A percentile compares a stretch with the other conserved stretches of the same genome.
Evolutionary conservation across 2,888 invertebrate genomes (phyloP).

Genomic region (Lasioglossum marginatum): DNA sequence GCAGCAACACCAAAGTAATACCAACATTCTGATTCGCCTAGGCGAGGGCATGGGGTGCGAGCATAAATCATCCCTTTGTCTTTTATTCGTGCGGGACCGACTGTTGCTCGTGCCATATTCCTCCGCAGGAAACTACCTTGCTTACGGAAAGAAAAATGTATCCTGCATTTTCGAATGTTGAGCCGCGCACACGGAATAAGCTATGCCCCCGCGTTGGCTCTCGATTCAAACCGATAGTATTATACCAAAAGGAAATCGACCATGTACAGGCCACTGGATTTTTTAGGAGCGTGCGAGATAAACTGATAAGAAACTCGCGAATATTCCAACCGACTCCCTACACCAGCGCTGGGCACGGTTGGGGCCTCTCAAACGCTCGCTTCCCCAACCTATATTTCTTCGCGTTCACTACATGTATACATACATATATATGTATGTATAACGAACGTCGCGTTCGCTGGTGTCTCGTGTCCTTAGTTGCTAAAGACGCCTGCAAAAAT

Average conservation of each 20-base stretch:
- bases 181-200: background rate
- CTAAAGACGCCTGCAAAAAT: no score
- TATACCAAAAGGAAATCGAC: background rate
- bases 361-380: no score
- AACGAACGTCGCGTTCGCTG: no score
- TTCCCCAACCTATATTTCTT: no score
- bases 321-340: background rate
- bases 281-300: background rate
- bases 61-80: constrained; percentile 63
- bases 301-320: background rate
- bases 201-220: background rate
- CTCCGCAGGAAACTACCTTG: constrained; percentile 24
- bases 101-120: constrained; percentile 32
- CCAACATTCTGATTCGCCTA: constrained; percentile 52
- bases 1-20: constrained; percentile 57
- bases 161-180: constrained; percentile 9
- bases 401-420: no score
- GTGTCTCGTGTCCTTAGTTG: no score
- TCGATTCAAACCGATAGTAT: background rate
- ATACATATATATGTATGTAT: no score
- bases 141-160: constrained; percentile 39
- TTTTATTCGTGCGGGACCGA: constrained; percentile 39
- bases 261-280: background rate
- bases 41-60: constrained; percentile 28
- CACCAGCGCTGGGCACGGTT: no score